Percentiles rank a stretch among this genome's conserved stretches.
Conservation (phyloP, 2,888 invertebrate species). For the Nomada hirtipes region DNA sequence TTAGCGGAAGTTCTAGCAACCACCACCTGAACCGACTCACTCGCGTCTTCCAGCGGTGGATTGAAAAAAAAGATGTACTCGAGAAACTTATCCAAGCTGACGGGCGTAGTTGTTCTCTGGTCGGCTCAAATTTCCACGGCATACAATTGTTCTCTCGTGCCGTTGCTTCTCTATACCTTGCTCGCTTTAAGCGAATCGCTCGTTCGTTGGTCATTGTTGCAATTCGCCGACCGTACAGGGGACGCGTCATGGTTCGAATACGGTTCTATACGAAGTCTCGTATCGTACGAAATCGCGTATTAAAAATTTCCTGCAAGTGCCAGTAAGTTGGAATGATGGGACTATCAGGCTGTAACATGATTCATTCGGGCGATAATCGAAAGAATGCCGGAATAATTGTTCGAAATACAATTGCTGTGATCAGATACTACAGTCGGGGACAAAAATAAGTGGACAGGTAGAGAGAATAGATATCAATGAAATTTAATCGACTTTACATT, state of each 20-base stretch:
- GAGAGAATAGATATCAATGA: no score
- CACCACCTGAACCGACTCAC: slow-evolving; percentile 42
- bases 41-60: slow-evolving; percentile 32
- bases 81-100: slow-evolving; percentile 36
- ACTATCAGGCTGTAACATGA: no score
- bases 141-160: slow-evolving; percentile 11
- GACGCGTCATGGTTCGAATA: neutral
- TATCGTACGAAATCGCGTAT: neutral
- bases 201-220: neutral
- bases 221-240: neutral
- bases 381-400: no score
- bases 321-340: neutral
- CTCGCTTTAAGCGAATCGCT: slow-evolving; percentile 7
- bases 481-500: no score
- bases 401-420: no score
- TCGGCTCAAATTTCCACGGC: slow-evolving; percentile 21
- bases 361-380: no score
- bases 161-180: slow-evolving; percentile 7
- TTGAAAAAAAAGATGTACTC: slow-evolving; percentile 31
- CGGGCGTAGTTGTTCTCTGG: neutral
- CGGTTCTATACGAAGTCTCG: no score
- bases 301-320: neutral
- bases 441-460: no score
- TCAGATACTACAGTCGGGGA: no score
- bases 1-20: slow-evolving; percentile 60